Evolutionary conservation across 2,113 vertebrate genomes (phyloP), one percentile per base, ranked within the genome.

Genomic region (Willisornis vidua): DNA sequence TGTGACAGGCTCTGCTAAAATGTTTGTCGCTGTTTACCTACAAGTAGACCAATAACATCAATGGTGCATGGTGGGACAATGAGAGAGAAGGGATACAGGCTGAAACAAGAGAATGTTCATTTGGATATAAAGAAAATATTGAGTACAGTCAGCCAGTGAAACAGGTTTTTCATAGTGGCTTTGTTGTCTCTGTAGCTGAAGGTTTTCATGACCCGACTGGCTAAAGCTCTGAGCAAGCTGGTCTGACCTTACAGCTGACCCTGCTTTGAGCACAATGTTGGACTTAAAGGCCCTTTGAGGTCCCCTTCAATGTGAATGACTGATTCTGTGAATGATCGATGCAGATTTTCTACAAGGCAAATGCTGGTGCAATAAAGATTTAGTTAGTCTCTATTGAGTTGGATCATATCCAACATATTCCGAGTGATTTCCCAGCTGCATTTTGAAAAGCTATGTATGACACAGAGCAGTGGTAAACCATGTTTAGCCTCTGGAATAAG

Each of bases 291-390:
- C 46, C 37, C 41, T 92, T 29, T 95, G 62, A 92, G 94, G 83
- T 93, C 82, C 46, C 43, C 90, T 90, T 85, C 41, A 20, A 70
- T 66, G 37, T 46, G 83, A 94, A 59, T 62, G 46, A 22, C 66
- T 51, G 78, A 65, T 76, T 68, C n/a, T 54, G 37, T 62, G 72
- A 68, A n/a, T 55, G 58, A 88, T 94, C 59, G 0, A 92, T 93
- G 49, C 54, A 54, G 46, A 52, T 89, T 94, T 96, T 90, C 91
- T 94, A 85, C 29, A 35, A 94, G 48, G 85, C 81, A 88, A 93
- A 86, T 29, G 39, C 70, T 89, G 41, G 43, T 51, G n/a, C 66
- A 90, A 37, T 91, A 91, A 90, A 79, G 67, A 65, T 92, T 90
- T 93, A 87, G 94, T 95, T 97, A 95, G 43, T 66, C 49, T 77